These are phyloP conservation scores for Falco concolor DNA, from an alignment of 2,797 vertebrate genomes.

Conservation along the genomic window DNA sequence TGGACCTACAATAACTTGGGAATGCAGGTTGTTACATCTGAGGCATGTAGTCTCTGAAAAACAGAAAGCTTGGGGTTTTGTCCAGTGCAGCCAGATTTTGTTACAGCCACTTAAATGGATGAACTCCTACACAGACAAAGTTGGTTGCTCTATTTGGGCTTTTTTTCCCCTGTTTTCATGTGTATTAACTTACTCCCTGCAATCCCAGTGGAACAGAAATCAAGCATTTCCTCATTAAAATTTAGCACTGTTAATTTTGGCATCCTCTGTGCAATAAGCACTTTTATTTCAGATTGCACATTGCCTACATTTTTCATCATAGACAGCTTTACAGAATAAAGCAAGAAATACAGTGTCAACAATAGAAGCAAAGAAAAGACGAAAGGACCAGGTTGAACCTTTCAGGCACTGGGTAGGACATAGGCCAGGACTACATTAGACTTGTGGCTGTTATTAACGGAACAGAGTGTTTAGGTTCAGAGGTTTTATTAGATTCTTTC, in stretches of 20 bases:
- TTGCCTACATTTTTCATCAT: not conserved
- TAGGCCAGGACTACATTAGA: not conserved
- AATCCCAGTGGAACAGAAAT: not conserved
- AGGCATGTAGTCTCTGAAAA: not conserved
- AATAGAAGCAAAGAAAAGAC: not conserved
- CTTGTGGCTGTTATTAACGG: not conserved
- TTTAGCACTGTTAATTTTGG: slow-evolving; percentile 31
- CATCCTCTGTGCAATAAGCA: not conserved
- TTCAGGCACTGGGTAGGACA: not conserved
- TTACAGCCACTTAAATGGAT: not conserved
- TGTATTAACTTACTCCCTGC: not conserved
- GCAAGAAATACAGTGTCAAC: not conserved
- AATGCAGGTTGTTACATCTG: not conserved
- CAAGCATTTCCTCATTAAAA: slow-evolving; percentile 14
- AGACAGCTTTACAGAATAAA: not conserved
- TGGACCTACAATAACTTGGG: not conserved
- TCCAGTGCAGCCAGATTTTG: not conserved
- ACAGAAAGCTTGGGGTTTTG: not conserved
- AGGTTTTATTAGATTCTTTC: not conserved
- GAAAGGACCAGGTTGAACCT: not conserved
- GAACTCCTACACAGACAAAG: not conserved
- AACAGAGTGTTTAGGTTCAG: not conserved
- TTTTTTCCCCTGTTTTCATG: not conserved
- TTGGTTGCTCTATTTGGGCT: not conserved
- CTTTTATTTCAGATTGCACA: slow-evolving; percentile 16